Percentiles rank a stretch among this genome's conserved stretches.
Conservation (phyloP, 2,113 vertebrate species). For the Chaenogobius annularis region DNA sequence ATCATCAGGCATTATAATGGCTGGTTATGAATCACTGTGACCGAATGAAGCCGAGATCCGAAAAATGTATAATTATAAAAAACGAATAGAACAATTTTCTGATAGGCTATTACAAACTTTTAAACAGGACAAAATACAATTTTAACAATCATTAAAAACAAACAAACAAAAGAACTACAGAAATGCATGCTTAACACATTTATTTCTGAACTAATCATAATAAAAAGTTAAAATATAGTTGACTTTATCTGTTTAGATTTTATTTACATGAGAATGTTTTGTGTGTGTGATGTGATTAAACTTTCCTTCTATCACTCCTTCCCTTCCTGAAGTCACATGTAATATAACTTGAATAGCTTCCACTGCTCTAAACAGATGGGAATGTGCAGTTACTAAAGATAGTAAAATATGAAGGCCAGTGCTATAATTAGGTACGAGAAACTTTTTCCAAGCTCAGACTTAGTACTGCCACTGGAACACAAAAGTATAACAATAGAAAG, state of each 20-base stretch:
- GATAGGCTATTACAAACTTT: neutral
- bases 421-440: conserved; percentile 61
- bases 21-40: neutral
- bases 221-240: neutral
- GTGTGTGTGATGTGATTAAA: too few species aligned
- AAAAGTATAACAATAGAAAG: neutral
- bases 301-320: neutral
- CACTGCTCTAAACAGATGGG: conserved; percentile 57
- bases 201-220: neutral
- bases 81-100: neutral
- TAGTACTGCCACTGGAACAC: conserved; percentile 22
- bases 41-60: neutral
- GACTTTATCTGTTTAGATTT: too few species aligned
- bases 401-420: conserved; percentile 65
- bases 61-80: neutral
- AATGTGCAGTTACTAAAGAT: conserved; percentile 62
- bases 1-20: neutral
- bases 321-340: conserved; percentile 37
- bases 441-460: conserved; percentile 52
- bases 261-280: neutral
- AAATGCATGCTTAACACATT: neutral
- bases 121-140: neutral
- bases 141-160: neutral
- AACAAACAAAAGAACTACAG: neutral
- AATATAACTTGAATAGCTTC: conserved; percentile 60